Evolutionary conservation across 2,888 invertebrate species (phyloP).

Genomic region (Suillia variegata): DNA sequence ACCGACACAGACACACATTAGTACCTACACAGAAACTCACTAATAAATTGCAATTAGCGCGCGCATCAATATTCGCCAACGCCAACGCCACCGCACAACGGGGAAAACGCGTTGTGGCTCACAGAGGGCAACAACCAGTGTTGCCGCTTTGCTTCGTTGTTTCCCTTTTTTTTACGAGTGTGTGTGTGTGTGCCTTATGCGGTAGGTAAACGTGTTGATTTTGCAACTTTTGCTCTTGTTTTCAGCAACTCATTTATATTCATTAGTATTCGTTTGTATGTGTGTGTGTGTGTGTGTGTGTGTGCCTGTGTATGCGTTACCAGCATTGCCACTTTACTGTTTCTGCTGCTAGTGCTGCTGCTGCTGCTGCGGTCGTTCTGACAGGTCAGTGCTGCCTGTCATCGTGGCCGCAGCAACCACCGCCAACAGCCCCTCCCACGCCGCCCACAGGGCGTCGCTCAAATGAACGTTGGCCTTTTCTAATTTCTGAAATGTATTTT

Average conservation of each 20-base stretch:
- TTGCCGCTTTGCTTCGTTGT: not conserved
- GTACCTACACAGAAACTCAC: too few relatives aligned
- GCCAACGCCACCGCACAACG: too few relatives aligned
- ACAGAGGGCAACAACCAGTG: not conserved
- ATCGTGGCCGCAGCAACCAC: not conserved
- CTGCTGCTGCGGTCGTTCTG: not conserved
- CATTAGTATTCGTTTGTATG: too few relatives aligned
- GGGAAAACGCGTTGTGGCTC: too few relatives aligned
- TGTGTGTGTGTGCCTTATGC: too few relatives aligned
- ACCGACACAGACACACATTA: not conserved
- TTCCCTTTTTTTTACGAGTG: too few relatives aligned
- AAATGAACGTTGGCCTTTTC: not conserved
- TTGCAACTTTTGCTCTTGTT: not conserved
- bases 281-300: too few relatives aligned
- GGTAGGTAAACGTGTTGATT: not conserved
- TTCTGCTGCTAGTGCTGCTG: not conserved
- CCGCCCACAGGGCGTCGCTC: not conserved
- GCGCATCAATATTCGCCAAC: not conserved
- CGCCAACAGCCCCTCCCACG: not conserved
- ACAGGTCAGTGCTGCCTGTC: not conserved
- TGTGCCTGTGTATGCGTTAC: too few relatives aligned
- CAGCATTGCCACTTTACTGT: not conserved
- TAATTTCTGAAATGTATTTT: not conserved
- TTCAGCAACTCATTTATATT: conserved; percentile 1
- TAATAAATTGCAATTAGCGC: conserved; percentile 5